Evolutionary conservation across 2,797 vertebrate species (phyloP), one percentile per base, ranked within the genome.

Genomic region (Centropyge bicolor): DNA sequence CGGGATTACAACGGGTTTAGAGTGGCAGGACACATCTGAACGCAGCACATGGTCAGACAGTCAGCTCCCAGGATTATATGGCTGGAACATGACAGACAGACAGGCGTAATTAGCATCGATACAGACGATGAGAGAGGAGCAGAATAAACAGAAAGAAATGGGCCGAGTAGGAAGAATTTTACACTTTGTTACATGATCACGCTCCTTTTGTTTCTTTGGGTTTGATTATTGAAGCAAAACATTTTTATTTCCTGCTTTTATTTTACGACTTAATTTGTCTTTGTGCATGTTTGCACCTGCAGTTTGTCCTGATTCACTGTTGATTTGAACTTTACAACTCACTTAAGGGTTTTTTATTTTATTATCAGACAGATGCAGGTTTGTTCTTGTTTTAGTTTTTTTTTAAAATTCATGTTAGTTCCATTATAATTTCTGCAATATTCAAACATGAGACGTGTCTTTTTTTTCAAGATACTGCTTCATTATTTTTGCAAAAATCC

Each of bases 1-100:
- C 67, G 78, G 91, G 92, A 92, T 92, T 93, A 93, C 91, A 93
- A 89, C 86, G 13, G 74, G 76, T 89, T 93, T 89, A 88, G 84
- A 89, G 89, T 63, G 84, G 83, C 79, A 66, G 91, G 88, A 88
- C 89, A 79, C 88, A 90, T 91, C 80, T 90, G 91, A 93, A 85
- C 82, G 65, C 80, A 59, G 81, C 91, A 88, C 89, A 85, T 84
- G 85, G 88, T 86, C 90, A 64, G 65, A 43, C 88, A 78, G 81
- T 36, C 85, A 54, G 78, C 83, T 67, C 78, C 68, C 74, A 41
- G 40, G 90, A 89, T 89, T 82, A 89, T 22, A 55, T 16, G 71
- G 80, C 76, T 74, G 59, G 70, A 60, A 84, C 70, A 68, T 75
- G 78, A 86, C 86, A 84, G 80, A 80, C 79, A 67, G 52, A 6